These are phyloP conservation scores for Orthosia cruda DNA, from an alignment of 2,888 invertebrate genomes.

Conservation along the genomic window DNA sequence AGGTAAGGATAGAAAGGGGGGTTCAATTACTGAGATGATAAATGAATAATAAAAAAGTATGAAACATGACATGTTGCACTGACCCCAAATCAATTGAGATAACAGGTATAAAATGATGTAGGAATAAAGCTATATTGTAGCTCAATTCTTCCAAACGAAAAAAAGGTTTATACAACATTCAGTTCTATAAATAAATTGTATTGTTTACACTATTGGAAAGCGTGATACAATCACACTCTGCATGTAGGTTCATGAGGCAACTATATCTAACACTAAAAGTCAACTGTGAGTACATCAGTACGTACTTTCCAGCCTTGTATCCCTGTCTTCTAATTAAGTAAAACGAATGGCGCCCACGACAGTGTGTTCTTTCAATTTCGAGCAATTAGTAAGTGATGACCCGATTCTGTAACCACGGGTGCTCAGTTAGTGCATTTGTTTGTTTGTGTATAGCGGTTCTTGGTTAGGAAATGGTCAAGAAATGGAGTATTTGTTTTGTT, in stretches of 20 bases:
- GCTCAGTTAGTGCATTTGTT: constrained; percentile 10
- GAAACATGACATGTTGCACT: no score
- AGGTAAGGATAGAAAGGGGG: no score
- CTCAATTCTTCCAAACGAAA: not conserved
- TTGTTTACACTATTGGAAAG: constrained; percentile 6
- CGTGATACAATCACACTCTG: constrained; percentile 9
- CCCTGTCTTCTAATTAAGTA: constrained; percentile 49
- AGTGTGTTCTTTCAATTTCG: constrained; percentile 45
- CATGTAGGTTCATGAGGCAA: constrained; percentile 19
- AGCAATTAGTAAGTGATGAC: constrained; percentile 57
- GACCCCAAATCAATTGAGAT: no score
- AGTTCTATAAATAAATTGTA: not conserved
- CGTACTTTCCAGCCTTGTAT: constrained; percentile 24
- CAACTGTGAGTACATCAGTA: constrained; percentile 19
- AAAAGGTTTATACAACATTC: not conserved
- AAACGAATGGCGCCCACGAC: constrained; percentile 26
- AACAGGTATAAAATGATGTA: no score
- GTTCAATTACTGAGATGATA: no score
- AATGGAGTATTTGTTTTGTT: not conserved
- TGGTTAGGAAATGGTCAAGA: not conserved
- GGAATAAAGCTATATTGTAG: no score
- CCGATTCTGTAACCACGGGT: constrained; percentile 32
- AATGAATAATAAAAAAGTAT: no score
- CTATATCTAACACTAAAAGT: constrained; percentile 17
- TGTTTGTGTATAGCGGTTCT: constrained; percentile 11